Conservation (phyloP, 2,888 invertebrate species). For the Azorinus chamasolen region DNA sequence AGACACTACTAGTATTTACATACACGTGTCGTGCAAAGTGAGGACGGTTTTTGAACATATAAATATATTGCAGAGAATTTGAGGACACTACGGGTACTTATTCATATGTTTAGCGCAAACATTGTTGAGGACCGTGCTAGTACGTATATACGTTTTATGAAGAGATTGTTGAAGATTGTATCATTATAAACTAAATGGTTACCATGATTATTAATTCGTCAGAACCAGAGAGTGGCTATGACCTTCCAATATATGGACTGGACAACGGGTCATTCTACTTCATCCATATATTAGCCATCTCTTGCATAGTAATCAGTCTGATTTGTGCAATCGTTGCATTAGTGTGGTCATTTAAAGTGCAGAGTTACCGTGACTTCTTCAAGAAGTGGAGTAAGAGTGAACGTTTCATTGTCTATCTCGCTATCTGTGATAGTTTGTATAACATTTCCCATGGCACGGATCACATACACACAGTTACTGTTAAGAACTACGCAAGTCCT, state of each 20-base stretch:
- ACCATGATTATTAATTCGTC: too few relatives aligned
- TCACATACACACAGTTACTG: constrained; percentile 63
- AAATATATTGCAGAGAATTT: too few relatives aligned
- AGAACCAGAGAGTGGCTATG: constrained; percentile 43
- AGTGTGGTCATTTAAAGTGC: constrained; percentile 33
- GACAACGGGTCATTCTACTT: constrained; percentile 50
- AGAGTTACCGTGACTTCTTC: constrained; percentile 38
- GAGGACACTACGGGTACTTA: too few relatives aligned
- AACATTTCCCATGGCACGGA: constrained; percentile 67
- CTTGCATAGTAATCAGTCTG: constrained; percentile 54
- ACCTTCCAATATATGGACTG: constrained; percentile 57
- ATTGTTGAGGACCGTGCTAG: too few relatives aligned
- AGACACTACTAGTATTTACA: too few relatives aligned
- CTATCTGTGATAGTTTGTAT: constrained; percentile 63
- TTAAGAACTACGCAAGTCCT: constrained; percentile 55
- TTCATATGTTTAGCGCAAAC: too few relatives aligned
- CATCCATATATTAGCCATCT: constrained; percentile 58
- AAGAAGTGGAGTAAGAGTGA: constrained; percentile 63
- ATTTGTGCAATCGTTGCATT: constrained; percentile 44
- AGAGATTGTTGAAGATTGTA: too few relatives aligned
- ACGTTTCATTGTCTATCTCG: constrained; percentile 66
- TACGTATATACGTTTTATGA: too few relatives aligned
- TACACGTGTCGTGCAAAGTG: too few relatives aligned
- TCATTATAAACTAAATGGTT: too few relatives aligned
- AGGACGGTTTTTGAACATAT: too few relatives aligned